Conservation (phyloP, 2,888 invertebrate genomes). For the Cancer borealis region DNA sequence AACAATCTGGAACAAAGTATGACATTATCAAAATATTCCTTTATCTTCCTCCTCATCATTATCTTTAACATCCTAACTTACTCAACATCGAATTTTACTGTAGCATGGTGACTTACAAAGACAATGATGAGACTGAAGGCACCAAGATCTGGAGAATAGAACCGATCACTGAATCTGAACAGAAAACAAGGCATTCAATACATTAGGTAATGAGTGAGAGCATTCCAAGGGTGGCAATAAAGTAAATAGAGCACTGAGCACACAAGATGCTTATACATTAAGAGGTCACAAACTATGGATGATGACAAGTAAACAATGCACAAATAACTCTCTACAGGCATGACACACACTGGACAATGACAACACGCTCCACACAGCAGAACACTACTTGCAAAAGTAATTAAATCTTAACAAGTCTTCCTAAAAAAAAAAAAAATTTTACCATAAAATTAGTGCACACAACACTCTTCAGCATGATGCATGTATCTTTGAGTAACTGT, state of each 20-base stretch:
- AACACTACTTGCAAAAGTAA: too few relatives aligned
- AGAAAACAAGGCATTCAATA: too few relatives aligned
- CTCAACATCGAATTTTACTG: neutral
- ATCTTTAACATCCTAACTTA: neutral
- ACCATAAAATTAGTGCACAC: too few relatives aligned
- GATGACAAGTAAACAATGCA: neutral
- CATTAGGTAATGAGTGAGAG: neutral
- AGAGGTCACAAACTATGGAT: neutral
- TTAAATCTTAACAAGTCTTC: too few relatives aligned
- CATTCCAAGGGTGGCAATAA: neutral
- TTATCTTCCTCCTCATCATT: neutral
- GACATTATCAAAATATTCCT: neutral
- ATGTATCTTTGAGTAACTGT: too few relatives aligned
- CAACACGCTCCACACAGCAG: neutral
- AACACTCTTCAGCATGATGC: too few relatives aligned
- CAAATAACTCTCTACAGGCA: neutral
- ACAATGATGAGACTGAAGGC: neutral
- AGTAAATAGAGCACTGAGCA: neutral
- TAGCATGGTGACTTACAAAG: neutral
- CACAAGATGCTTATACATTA: neutral
- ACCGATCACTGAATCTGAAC: neutral
- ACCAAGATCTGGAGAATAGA: neutral
- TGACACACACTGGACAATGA: neutral
- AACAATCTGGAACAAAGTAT: constrained; percentile 4
- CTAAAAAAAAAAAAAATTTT: too few relatives aligned